Percentiles rank a stretch among this genome's conserved stretches.
Conservation (phyloP, 2,888 invertebrate species). For the Agrochola lota region DNA sequence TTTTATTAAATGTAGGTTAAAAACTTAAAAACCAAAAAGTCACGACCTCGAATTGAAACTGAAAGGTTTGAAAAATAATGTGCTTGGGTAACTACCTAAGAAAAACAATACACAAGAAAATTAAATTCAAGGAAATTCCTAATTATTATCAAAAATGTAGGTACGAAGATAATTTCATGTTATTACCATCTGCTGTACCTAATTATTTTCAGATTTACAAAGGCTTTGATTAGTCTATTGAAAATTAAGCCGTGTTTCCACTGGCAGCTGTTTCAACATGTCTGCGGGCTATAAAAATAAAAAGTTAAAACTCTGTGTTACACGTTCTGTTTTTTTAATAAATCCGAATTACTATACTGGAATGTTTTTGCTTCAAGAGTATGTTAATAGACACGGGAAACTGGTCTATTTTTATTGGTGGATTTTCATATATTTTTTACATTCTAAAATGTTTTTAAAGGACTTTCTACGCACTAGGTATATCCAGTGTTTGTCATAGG, state of each 20-base stretch:
- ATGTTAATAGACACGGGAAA: background rate
- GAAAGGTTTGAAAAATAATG: conserved; percentile 7
- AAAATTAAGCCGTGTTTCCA: background rate
- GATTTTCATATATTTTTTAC: background rate
- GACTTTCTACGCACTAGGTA: background rate
- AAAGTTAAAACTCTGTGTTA: background rate
- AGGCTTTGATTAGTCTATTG: conserved; percentile 16
- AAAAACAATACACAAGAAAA: conserved; percentile 37
- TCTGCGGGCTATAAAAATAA: background rate
- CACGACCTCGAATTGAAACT: background rate
- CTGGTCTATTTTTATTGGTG: background rate
- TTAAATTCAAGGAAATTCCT: conserved; percentile 8
- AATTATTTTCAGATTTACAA: conserved; percentile 22
- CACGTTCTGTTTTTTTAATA: background rate
- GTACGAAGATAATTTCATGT: conserved; percentile 7
- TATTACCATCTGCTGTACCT: conserved; percentile 1
- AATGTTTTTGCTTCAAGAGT: conserved; percentile 1
- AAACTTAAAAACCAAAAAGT: background rate
- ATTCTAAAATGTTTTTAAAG: background rate
- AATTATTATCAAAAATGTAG: conserved; percentile 18
- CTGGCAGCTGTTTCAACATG: background rate
- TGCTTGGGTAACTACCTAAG: background rate
- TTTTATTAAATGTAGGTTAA: background rate
- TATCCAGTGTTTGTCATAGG: background rate
- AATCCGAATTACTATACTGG: background rate